Percentiles rank a stretch among this genome's conserved stretches.
Conservation (phyloP, 2,888 invertebrate genomes). For the Margaritifera margaritifera region DNA sequence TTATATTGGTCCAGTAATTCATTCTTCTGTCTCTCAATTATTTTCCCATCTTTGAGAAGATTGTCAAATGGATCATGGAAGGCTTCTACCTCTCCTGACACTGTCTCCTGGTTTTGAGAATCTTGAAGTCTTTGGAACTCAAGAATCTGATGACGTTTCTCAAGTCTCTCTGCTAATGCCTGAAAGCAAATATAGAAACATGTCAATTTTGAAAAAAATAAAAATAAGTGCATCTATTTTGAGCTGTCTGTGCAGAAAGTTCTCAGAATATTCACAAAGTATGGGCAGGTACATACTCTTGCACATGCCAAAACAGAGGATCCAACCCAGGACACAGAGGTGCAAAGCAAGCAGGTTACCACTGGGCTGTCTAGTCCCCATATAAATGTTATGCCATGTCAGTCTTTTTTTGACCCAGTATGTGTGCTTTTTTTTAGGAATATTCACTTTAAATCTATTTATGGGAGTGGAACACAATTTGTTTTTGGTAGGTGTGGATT, state of each 20-base stretch:
- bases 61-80: constrained; percentile 44
- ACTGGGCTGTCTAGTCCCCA: too few species aligned
- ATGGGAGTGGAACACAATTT: too few species aligned
- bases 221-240: neutral
- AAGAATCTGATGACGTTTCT: constrained; percentile 58
- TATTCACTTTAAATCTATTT: too few species aligned
- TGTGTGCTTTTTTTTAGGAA: neutral
- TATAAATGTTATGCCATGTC: too few species aligned
- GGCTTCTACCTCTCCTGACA: constrained; percentile 39
- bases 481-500: too few species aligned
- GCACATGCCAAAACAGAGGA: too few species aligned
- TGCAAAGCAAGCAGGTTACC: too few species aligned
- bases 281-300: neutral
- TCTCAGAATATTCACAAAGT: neutral
- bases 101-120: constrained; percentile 42
- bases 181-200: constrained; percentile 19
- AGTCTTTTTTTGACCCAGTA: neutral
- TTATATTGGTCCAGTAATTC: constrained; percentile 60
- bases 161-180: constrained; percentile 65
- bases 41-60: constrained; percentile 53
- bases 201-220: neutral
- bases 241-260: neutral
- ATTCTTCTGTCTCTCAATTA: constrained; percentile 58
- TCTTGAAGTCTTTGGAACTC: constrained; percentile 56
- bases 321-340: too few species aligned